Conservation (phyloP, 2,888 invertebrate species). For the Xylophagus ater region DNA sequence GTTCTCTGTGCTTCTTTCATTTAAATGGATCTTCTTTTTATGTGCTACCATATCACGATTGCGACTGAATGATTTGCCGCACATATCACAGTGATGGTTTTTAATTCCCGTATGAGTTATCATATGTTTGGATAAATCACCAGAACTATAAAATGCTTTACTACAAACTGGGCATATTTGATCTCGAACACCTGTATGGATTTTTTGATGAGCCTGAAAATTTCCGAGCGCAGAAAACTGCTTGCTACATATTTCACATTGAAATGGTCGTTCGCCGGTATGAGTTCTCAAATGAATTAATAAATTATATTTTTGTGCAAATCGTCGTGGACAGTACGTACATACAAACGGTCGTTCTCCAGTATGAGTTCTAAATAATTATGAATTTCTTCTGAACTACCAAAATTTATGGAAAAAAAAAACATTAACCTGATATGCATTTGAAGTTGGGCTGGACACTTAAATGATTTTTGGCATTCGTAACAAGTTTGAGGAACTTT, state of each 20-base stretch:
- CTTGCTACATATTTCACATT: conserved; percentile 53
- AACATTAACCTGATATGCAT: conserved; percentile 44
- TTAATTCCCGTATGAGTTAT: conserved; percentile 47
- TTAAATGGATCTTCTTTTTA: conserved; percentile 34
- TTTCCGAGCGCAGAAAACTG: conserved; percentile 50
- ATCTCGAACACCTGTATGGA: conserved; percentile 49
- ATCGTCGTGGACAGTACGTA: conserved; percentile 45
- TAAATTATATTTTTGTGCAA: conserved; percentile 51
- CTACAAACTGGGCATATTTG: conserved; percentile 48
- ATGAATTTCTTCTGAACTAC: neutral
- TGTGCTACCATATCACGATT: conserved; percentile 45
- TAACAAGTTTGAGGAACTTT: conserved; percentile 47
- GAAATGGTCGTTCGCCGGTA: conserved; percentile 48
- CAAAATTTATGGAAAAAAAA: neutral
- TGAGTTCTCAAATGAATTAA: conserved; percentile 49
- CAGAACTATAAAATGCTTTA: conserved; percentile 49
- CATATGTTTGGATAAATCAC: conserved; percentile 50
- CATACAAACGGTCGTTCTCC: conserved; percentile 49
- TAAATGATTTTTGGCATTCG: conserved; percentile 48
- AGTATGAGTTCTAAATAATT: conserved; percentile 43
- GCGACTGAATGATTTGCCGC: conserved; percentile 45
- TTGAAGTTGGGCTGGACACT: conserved; percentile 50
- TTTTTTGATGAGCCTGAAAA: conserved; percentile 52
- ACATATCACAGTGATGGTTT: conserved; percentile 48
- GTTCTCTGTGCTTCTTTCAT: conserved; percentile 24